These are phyloP conservation scores for Nycticryphes semicollaris DNA, from an alignment of 2,113 vertebrate genomes.

Conservation along the genomic window DNA sequence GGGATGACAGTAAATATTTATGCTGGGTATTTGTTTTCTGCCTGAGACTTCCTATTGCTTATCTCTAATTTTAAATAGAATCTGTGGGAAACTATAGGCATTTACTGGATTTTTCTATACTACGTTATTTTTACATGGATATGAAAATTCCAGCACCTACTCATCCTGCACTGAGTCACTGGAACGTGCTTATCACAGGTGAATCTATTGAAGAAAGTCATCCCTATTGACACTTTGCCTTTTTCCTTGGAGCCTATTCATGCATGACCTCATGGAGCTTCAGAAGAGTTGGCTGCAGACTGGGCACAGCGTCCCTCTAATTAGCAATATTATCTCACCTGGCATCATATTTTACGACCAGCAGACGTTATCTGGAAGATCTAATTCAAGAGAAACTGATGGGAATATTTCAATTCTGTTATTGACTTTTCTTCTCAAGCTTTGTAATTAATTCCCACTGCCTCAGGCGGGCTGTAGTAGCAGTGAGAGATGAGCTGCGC, in stretches of 20 bases:
- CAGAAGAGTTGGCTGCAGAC: not conserved
- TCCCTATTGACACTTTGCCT: not conserved
- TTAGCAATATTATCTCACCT: not conserved
- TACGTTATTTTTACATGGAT: not conserved
- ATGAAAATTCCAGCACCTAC: not conserved
- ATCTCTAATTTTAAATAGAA: not conserved
- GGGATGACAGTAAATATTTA: not conserved
- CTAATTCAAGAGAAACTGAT: not conserved
- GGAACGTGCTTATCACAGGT: constrained; percentile 13
- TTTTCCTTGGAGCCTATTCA: not conserved
- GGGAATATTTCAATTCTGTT: not conserved
- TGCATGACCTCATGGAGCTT: not conserved
- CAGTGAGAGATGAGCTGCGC: not conserved
- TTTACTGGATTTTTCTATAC: not conserved
- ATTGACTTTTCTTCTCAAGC: constrained; percentile 2
- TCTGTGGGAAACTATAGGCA: not conserved
- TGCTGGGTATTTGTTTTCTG: not conserved
- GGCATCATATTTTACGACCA: not conserved
- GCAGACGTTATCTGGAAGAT: not conserved
- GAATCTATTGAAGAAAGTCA: constrained; percentile 13
- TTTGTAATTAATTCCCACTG: not conserved
- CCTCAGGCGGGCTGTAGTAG: not conserved
- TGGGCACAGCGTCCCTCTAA: not conserved
- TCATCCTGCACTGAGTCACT: not conserved
- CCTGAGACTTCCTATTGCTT: not conserved